phyloP scores from a whole-genome alignment of 2,797 vertebrate genomes.

The Astyanax mexicanus region DNA sequence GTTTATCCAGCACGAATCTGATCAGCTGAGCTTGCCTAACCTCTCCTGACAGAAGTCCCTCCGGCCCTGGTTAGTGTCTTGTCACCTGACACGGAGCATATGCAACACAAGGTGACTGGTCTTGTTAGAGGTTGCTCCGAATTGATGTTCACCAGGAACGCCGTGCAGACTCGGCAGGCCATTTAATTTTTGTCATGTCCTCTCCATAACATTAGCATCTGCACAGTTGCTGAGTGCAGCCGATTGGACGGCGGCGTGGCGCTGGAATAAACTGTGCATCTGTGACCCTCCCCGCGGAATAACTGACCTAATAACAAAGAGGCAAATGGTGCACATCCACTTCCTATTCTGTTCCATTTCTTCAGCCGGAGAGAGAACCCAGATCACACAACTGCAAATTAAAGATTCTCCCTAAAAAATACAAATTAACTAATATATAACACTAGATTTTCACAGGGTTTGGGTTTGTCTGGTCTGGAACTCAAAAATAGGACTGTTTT shows the following conservation, averaged over 20 bases:
- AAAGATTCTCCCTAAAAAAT: too few species aligned
- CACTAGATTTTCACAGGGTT: background rate
- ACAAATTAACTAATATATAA: too few species aligned
- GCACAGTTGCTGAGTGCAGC: slow-evolving; percentile 10
- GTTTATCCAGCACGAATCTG: slow-evolving; percentile 19
- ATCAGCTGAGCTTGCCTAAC: slow-evolving; percentile 46
- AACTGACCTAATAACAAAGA: slow-evolving; percentile 73
- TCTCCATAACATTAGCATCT: slow-evolving; percentile 8
- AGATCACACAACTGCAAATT: background rate
- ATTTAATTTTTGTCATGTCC: slow-evolving; percentile 10
- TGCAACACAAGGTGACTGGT: slow-evolving; percentile 55
- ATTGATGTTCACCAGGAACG: slow-evolving; percentile 28
- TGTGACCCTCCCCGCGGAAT: slow-evolving; percentile 67
- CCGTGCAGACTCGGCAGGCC: slow-evolving; percentile 6
- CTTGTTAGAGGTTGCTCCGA: slow-evolving; percentile 46
- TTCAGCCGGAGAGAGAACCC: background rate
- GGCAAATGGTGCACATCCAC: slow-evolving; percentile 39
- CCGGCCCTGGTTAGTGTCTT: slow-evolving; percentile 47
- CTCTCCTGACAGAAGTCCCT: slow-evolving; percentile 52
- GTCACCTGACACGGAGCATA: slow-evolving; percentile 65
- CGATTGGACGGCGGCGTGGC: slow-evolving; percentile 62
- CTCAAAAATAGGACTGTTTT: background rate
- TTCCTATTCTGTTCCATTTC: background rate
- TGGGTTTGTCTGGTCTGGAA: background rate
- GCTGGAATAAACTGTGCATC: slow-evolving; percentile 64